These are phyloP conservation scores for Eospalax fontanierii DNA, from an alignment of 2,797 vertebrate genomes.

Conservation along the genomic window DNA sequence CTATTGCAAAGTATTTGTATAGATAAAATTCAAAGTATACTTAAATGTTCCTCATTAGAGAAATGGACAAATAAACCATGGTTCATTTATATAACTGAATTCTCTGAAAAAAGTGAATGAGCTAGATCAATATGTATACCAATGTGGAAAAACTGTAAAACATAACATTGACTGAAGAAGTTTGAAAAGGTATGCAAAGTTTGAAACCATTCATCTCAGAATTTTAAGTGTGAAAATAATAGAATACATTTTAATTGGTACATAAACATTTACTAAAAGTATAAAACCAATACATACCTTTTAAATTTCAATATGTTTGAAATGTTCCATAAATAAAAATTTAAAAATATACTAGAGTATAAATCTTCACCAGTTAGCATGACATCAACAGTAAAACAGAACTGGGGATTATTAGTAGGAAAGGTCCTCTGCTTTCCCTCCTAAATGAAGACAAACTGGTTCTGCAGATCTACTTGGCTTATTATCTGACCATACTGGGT, in stretches of 20 bases:
- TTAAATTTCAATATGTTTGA: background rate
- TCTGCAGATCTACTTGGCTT: background rate
- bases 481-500: background rate
- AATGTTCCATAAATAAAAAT: background rate
- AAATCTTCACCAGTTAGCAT: background rate
- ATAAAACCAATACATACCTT: background rate
- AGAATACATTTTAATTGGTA: background rate
- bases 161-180: background rate
- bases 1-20: background rate
- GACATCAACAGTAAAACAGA: background rate
- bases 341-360: background rate
- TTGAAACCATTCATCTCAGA: background rate
- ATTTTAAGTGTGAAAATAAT: background rate
- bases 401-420: background rate
- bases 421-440: background rate
- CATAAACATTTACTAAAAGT: background rate
- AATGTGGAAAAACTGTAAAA: background rate
- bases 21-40: background rate
- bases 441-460: background rate
- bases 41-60: background rate
- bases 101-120: background rate
- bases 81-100: background rate
- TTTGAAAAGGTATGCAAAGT: background rate
- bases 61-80: background rate
- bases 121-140: background rate